Evolutionary conservation across 2,888 invertebrate genomes (phyloP), one percentile per base, ranked within the genome.

Genomic region (Dryadula phaetusa): DNA sequence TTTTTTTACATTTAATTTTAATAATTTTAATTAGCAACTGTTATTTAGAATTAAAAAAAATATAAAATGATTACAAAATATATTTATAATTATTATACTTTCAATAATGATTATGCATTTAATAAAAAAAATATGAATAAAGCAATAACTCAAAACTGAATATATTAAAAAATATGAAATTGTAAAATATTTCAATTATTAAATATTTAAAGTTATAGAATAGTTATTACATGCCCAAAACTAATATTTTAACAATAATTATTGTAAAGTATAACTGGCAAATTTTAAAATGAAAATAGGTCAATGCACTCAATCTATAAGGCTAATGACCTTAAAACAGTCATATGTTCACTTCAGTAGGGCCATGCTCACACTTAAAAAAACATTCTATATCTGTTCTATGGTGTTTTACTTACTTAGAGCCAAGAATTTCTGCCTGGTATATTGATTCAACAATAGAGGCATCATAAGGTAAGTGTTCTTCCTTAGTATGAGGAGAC

Each of bases 391-490:
- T 68, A 40, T 62, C 58, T 62, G 40, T 71, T 70, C 49, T 60
- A 40, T 71, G 67, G 44, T 54, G 61, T 34, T 67, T 54, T 56
- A 86, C 94, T 93, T 92, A 96, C 95, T 95, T 96, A 77, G 97
- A 95, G 64, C 96, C 96, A 67, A 95, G 94, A 78, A 99, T 97
- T 90, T 99, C 99, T 81, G 96, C 95, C 64, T 94, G 90, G 82
- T 99, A 99, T 75, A 99, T 96, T 76, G 98, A 96, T 80, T 98
- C 98, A 74, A 99, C 95, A 75, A 99, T 94, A 80, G 95, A 92
- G 28, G 95, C 92, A 91, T 96, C 95, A 81, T 95, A 98, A 53
- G 95, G 94, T 77, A 95, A 84, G 90, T 97, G 97, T 3, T 94
- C 92, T 10, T 94, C 94, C 64, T 94, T 93, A 0, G 97, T 96